Base-by-base conservation (phyloP, 1,140 invertebrate genomes). In the Copidosoma floridanum region DNA sequence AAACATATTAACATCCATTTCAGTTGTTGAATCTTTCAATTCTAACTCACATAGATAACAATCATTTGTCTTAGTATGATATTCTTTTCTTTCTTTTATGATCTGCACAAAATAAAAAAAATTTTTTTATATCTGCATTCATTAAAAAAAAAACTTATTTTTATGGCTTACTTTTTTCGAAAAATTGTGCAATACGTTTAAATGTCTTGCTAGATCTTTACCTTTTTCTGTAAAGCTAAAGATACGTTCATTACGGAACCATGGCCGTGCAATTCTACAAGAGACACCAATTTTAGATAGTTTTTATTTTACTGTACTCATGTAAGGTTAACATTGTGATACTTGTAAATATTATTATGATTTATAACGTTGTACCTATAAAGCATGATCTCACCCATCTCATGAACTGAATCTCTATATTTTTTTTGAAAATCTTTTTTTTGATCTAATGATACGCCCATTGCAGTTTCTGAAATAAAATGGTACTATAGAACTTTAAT, bases 391-490 rank as follows among this genome's bases (percentile, higher is more conserved):
- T 55, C 21, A 10, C 64, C 65, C 8, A 68, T 55, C 26, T 52
- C 72, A 80, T 83, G 79, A 86, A 93, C 84, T 20, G 90, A 88
- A 71, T 84, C 79, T 6, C 92, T 89, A 76, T 94, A 94, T 87
- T 85, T 24, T 86, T 89, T 57, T 58, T 89, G 82, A 26, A 76
- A 78, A 66, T 88, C 78, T 53, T 76, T 89, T 2, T 88, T 88
- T 73, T 86, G 83, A 91, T 82, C 70, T 82, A 80, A 51, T 16
- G 53, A 44, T 11, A 64, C 66, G 20, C 92, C 92, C 92, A 95
- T 94, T 6, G 91, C 91, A 58, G 90, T 90, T 79, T 94, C 91
- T 91, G 69, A 35, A n/a, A n/a, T n/a, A n/a, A n/a, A n/a, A n/a
- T n/a, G n/a, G n/a, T n/a, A n/a, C n/a, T n/a, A n/a, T n/a, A n/a